Conservation (phyloP, 2,797 vertebrate species). For the Gila robusta region DNA sequence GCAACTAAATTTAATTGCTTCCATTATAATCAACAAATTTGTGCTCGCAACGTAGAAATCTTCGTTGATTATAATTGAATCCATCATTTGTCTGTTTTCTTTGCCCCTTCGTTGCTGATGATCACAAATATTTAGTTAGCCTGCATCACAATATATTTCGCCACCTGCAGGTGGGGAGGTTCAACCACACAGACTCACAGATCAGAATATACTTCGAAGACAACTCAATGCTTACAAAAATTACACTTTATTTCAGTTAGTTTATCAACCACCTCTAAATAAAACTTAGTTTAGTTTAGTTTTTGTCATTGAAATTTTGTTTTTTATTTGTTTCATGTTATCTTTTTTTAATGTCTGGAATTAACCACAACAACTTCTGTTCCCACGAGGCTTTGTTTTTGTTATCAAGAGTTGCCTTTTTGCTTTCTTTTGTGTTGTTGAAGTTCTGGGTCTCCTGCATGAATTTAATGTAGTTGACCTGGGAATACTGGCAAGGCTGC, state of each 20-base stretch:
- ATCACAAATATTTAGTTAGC: not conserved
- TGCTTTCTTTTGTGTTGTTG: slow-evolving; percentile 1
- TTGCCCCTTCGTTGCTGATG: not conserved
- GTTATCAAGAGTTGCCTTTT: not conserved
- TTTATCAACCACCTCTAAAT: not conserved
- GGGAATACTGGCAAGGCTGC: slow-evolving; percentile 12
- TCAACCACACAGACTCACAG: not conserved
- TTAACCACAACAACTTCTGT: not conserved
- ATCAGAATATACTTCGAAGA: not conserved
- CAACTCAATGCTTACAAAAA: not conserved
- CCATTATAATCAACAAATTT: not conserved
- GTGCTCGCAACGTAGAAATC: not conserved
- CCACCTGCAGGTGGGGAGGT: not conserved
- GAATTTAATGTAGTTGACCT: slow-evolving; percentile 11
- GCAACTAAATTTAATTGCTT: not conserved
- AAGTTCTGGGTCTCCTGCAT: slow-evolving; percentile 24
- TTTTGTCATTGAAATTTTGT: not conserved
- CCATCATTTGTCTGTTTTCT: not conserved
- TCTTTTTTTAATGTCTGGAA: not conserved
- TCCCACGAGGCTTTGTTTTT: slow-evolving; percentile 1
- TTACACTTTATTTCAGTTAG: not conserved
- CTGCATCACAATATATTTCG: no score
- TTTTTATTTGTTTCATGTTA: not conserved
- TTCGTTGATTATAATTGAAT: not conserved
- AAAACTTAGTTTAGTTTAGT: not conserved